phyloP scores from a whole-genome alignment of 2,113 vertebrate species.

The Orientallactaga bullata region DNA sequence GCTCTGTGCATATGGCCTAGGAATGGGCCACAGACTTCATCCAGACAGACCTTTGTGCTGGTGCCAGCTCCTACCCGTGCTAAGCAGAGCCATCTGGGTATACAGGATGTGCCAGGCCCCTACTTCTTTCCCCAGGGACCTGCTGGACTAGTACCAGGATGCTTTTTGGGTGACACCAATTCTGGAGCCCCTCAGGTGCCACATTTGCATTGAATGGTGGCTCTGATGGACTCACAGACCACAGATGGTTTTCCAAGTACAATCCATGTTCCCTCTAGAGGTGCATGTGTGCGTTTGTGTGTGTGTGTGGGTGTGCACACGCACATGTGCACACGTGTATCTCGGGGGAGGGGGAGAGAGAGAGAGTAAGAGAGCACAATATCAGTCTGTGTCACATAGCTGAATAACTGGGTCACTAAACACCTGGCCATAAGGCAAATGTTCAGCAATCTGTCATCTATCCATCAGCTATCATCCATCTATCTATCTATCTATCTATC shows the following conservation, averaged over 20 bases:
- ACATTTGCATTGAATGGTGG: neutral
- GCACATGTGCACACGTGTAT: rapidly evolving
- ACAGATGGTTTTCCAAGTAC: neutral
- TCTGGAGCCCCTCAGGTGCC: neutral
- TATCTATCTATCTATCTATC: too few species aligned
- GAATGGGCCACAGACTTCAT: too few species aligned
- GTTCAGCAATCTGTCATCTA: neutral
- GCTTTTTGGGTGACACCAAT: neutral
- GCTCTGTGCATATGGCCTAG: neutral
- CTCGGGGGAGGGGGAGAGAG: neutral
- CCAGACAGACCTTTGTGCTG: neutral
- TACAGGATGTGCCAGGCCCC: neutral
- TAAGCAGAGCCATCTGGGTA: neutral
- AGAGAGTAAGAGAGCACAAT: neutral
- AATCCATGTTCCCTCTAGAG: neutral
- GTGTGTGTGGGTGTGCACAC: too few species aligned
- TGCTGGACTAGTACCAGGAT: neutral
- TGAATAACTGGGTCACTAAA: neutral
- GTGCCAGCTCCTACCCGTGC: neutral
- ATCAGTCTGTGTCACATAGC: neutral
- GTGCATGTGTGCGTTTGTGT: rapidly evolving
- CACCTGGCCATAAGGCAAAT: neutral
- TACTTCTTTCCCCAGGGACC: neutral
- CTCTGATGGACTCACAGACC: neutral
- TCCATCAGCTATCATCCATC: too few species aligned